Percentiles rank a stretch among this genome's conserved stretches.
phyloP scores from a whole-genome alignment of 1,140 invertebrate genomes.

The Pseudomyrmex gracilis region DNA sequence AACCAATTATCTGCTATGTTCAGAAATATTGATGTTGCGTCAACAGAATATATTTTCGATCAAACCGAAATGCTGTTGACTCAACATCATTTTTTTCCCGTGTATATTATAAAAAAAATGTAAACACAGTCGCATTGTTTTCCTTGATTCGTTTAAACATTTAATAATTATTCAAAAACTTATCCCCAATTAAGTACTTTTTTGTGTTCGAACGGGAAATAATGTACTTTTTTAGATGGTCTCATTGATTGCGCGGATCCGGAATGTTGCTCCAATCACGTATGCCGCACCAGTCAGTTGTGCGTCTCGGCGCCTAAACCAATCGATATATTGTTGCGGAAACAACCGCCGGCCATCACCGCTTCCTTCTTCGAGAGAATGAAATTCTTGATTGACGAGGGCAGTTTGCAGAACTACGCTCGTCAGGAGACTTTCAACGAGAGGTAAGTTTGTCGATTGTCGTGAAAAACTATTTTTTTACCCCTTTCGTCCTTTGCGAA shows the following conservation, averaged over 20 bases:
- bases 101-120: no score
- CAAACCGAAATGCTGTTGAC: no score
- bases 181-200: not conserved
- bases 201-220: not conserved
- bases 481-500: constrained; percentile 54
- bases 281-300: constrained; percentile 94
- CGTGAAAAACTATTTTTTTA: constrained; percentile 24
- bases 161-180: not conserved
- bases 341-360: constrained; percentile 97
- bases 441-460: constrained; percentile 90
- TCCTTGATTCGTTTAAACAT: not conserved
- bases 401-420: constrained; percentile 98
- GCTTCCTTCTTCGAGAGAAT: constrained; percentile 99
- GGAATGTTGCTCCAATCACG: constrained; percentile 95
- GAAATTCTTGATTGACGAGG: constrained; percentile 99
- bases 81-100: no score
- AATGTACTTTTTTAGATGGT: constrained; percentile 90
- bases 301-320: constrained; percentile 97
- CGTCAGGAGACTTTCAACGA: constrained; percentile 97
- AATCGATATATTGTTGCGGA: constrained; percentile 96
- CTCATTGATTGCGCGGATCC: constrained; percentile 98
- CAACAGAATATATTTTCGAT: no score
- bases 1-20: no score
- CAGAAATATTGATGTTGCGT: no score
- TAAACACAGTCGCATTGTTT: no score